phyloP scores from a whole-genome alignment of 2,113 vertebrate genomes.

The Calypte anna region DNA sequence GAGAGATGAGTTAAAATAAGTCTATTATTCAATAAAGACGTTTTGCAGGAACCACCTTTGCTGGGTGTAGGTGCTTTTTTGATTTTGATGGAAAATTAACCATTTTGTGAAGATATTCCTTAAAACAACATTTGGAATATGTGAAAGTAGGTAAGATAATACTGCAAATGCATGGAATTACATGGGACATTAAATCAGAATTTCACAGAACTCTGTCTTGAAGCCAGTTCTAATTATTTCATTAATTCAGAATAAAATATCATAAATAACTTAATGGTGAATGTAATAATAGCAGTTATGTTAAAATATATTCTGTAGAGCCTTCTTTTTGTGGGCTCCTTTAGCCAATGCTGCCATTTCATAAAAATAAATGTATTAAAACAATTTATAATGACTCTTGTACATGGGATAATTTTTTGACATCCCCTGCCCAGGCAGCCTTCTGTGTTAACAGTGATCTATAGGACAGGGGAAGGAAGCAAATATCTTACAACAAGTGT shows the following conservation, averaged over 20 bases:
- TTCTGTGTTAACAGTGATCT: neutral
- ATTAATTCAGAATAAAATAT: neutral
- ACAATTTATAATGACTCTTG: neutral
- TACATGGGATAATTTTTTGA: neutral
- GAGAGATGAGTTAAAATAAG: neutral
- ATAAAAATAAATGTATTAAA: neutral
- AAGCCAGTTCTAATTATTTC: neutral
- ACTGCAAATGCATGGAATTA: neutral
- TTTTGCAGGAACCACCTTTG: neutral
- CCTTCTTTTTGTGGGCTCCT: neutral
- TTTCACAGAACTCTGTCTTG: slow-evolving; percentile 1
- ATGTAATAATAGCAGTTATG: neutral
- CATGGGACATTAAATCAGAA: neutral
- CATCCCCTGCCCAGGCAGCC: neutral
- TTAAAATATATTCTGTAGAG: neutral
- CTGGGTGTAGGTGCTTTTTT: neutral
- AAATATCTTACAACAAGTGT: neutral
- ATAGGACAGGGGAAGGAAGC: neutral
- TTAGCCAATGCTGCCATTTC: neutral
- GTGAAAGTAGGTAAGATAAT: neutral
- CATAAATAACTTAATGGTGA: neutral
- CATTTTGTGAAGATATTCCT: neutral
- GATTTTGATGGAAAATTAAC: neutral
- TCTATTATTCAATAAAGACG: neutral
- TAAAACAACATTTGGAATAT: neutral